Evolutionary conservation across 37 sponge, comb jelly and placozoan genomes (phyloP).

Genomic region (Hexactinellida sp.): DNA sequence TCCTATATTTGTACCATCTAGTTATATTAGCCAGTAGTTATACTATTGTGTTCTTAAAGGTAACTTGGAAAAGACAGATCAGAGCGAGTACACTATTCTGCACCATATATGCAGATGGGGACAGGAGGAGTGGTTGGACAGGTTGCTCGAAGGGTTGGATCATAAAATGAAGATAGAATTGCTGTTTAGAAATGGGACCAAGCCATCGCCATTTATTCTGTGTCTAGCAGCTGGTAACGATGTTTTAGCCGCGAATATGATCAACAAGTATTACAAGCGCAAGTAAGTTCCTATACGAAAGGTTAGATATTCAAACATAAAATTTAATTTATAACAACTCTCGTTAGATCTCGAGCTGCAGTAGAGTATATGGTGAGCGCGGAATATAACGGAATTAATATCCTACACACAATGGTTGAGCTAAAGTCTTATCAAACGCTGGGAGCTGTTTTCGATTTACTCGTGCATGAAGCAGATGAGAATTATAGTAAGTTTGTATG

Average conservation of each 20-base stretch:
- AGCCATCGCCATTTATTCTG: background rate
- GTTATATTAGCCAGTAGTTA: background rate
- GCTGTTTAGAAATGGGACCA: background rate
- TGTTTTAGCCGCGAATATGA: background rate
- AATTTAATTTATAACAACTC: background rate
- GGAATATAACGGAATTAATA: background rate
- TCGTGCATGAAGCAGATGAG: background rate
- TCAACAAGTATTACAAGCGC: background rate
- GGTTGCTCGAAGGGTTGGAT: background rate
- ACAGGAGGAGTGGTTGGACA: background rate
- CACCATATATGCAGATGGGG: background rate
- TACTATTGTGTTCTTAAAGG: background rate
- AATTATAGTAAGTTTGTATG: background rate
- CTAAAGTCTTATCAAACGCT: background rate
- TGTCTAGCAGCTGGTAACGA: slow-evolving; percentile 10
- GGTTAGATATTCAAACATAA: background rate
- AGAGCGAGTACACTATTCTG: background rate
- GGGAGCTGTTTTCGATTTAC: slow-evolving; percentile 1
- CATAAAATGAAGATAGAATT: background rate
- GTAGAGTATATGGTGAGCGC: background rate
- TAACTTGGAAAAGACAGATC: background rate
- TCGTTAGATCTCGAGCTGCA: background rate
- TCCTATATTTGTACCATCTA: too few species aligned
- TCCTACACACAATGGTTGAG: background rate
- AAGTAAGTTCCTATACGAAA: background rate